These are phyloP conservation scores for Drosophila tropicalis DNA, from an alignment of 1,140 invertebrate genomes.

Conservation along the genomic window DNA sequence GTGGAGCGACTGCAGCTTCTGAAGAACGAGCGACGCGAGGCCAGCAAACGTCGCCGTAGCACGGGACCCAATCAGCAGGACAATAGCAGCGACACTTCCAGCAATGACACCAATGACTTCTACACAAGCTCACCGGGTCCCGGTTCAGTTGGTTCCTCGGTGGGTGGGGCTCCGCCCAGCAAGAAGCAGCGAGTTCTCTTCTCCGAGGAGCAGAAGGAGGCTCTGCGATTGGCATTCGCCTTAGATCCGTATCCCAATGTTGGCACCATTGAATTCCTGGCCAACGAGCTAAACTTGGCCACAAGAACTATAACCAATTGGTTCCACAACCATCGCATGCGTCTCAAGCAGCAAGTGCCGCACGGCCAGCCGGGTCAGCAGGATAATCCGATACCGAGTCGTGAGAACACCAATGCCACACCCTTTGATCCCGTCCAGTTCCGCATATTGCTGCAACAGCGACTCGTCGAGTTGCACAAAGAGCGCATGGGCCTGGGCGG, in stretches of 20 bases:
- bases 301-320: conserved; percentile 99
- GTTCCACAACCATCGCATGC: conserved; percentile 99
- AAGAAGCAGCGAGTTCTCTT: conserved; percentile 97
- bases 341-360: conserved; percentile 95
- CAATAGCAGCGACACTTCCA: conserved; percentile 93
- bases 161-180: conserved; percentile 88
- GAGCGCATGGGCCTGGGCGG: conserved; percentile 90
- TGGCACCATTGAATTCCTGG: conserved; percentile 97
- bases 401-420: conserved; percentile 86
- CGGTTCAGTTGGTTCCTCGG: conserved; percentile 83
- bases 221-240: conserved; percentile 95
- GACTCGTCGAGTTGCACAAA: conserved; percentile 93
- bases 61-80: conserved; percentile 90
- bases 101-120: conserved; percentile 94
- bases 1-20: conserved; percentile 93
- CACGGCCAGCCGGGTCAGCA: conserved; percentile 86
- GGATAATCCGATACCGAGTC: conserved; percentile 87
- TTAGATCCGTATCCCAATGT: conserved; percentile 98
- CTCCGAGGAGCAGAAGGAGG: conserved; percentile 99
- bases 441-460: conserved; percentile 92
- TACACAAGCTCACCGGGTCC: conserved; percentile 93
- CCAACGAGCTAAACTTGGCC: conserved; percentile 94
- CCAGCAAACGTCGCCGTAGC: conserved; percentile 92
- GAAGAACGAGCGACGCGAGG: conserved; percentile 95
- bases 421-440: conserved; percentile 96